A percentile compares a stretch with the other conserved stretches of the same genome.
Evolutionary conservation across 1,140 invertebrate species (phyloP).

Genomic region (Xylocopa sonorina): DNA sequence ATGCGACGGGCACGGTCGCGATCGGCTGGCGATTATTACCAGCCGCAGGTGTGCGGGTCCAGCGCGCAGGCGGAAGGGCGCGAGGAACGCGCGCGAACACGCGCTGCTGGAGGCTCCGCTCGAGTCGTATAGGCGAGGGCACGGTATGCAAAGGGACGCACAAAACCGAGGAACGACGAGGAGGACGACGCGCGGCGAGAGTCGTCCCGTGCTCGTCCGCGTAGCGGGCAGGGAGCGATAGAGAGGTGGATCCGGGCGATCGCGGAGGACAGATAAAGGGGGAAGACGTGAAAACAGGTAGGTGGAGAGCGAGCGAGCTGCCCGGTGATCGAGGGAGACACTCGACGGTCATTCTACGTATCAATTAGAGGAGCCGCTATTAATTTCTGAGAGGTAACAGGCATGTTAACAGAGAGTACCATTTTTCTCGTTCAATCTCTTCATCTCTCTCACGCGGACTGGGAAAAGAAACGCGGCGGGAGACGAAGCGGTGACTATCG

Average conservation of each 20-base stretch:
- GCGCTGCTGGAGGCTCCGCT: not conserved
- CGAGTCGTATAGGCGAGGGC: conserved; percentile 39
- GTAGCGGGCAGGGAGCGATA: conserved; percentile 14
- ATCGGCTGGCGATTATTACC: conserved; percentile 28
- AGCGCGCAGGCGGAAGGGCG: conserved; percentile 22
- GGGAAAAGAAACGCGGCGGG: conserved; percentile 7
- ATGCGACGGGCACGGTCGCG: conserved; percentile 35
- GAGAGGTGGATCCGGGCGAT: conserved; percentile 38
- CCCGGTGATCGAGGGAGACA: conserved; percentile 41
- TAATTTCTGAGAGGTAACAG: conserved; percentile 72
- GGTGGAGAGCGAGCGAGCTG: conserved; percentile 40
- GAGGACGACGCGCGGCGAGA: conserved; percentile 30
- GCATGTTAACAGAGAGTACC: conserved; percentile 68
- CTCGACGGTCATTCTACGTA: conserved; percentile 70
- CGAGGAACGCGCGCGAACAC: conserved; percentile 1
- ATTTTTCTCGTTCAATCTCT: conserved; percentile 69
- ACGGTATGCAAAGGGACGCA: conserved; percentile 62
- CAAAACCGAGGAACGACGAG: conserved; percentile 38
- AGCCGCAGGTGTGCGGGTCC: not conserved
- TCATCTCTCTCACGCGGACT: conserved; percentile 42
- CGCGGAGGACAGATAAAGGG: conserved; percentile 40
- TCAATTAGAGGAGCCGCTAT: conserved; percentile 74
- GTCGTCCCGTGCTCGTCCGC: not conserved
- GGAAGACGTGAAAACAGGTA: conserved; percentile 37
- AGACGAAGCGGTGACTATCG: not conserved